phyloP scores from a whole-genome alignment of 2,797 vertebrate genomes.

The Nannoperca obscura region DNA sequence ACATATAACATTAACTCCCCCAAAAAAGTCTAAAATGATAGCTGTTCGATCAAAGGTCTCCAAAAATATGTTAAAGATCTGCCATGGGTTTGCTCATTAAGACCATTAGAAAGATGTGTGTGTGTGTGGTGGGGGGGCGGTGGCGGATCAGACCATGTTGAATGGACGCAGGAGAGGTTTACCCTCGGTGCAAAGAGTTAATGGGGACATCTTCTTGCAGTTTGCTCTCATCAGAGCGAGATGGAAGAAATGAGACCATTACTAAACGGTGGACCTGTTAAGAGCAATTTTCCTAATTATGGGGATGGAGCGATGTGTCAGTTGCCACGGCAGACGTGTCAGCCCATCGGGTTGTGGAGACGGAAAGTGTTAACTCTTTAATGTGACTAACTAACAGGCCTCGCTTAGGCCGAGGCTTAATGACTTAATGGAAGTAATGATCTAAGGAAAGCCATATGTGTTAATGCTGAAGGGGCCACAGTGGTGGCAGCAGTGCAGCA shows the following conservation, averaged over 20 bases:
- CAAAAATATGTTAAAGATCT: slow-evolving; percentile 90
- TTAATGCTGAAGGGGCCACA: slow-evolving; percentile 60
- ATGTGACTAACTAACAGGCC: slow-evolving; percentile 78
- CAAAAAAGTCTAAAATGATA: slow-evolving; percentile 85
- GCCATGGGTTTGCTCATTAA: slow-evolving; percentile 87
- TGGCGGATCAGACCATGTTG: slow-evolving; percentile 70
- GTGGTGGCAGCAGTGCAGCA: slow-evolving; percentile 37
- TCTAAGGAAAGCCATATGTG: slow-evolving; percentile 81
- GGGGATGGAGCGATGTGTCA: slow-evolving; percentile 85
- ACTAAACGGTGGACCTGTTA: slow-evolving; percentile 87
- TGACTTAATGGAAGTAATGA: slow-evolving; percentile 85
- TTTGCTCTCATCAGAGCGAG: slow-evolving; percentile 88
- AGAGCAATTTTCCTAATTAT: slow-evolving; percentile 95
- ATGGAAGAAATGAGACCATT: slow-evolving; percentile 90
- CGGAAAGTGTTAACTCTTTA: slow-evolving; percentile 83
- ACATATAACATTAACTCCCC: slow-evolving; percentile 82
- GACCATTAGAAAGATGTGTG: slow-evolving; percentile 80
- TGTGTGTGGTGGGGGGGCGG: slow-evolving; percentile 14
- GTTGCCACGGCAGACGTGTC: slow-evolving; percentile 82
- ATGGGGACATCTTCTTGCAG: slow-evolving; percentile 92
- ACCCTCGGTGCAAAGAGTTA: slow-evolving; percentile 87
- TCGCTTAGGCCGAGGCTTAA: slow-evolving; percentile 73
- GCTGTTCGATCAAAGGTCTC: slow-evolving; percentile 87
- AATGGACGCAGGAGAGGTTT: slow-evolving; percentile 83
- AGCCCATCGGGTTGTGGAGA: slow-evolving; percentile 78